Evolutionary conservation across 1,140 invertebrate genomes (phyloP).

Genomic region (Probaryconus sp.): DNA sequence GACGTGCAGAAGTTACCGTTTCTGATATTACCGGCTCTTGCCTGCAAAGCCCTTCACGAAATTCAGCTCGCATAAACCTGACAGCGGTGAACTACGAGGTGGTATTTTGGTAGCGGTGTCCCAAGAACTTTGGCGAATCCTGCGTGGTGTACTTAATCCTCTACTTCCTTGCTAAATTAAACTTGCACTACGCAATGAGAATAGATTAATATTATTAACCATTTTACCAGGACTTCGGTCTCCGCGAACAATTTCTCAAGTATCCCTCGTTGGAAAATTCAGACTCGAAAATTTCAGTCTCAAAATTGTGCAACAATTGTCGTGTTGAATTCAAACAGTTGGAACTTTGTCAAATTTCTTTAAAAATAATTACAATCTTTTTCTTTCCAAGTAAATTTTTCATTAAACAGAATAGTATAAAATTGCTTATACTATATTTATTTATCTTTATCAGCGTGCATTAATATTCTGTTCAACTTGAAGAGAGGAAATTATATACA

Average conservation of each 20-base stretch:
- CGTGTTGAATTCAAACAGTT: too few relatives aligned
- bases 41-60: conserved; percentile 61
- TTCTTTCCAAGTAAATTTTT: too few relatives aligned
- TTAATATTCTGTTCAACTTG: conserved; percentile 23
- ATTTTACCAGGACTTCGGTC: conserved; percentile 1
- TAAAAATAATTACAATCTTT: too few relatives aligned
- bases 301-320: too few relatives aligned
- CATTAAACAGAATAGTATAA: too few relatives aligned
- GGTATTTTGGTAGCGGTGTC: conserved; percentile 65
- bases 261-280: too few relatives aligned
- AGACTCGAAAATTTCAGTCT: too few relatives aligned
- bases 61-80: conserved; percentile 63
- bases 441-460: too few relatives aligned
- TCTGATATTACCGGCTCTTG: conserved; percentile 70
- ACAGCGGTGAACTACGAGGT: conserved; percentile 53
- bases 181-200: conserved; percentile 52
- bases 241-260: too few relatives aligned
- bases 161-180: conserved; percentile 59
- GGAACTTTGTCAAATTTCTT: conserved; percentile 1
- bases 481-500: conserved; percentile 29
- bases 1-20: conserved; percentile 70
- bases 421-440: too few relatives aligned
- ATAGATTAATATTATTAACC: conserved; percentile 55
- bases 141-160: conserved; percentile 59
- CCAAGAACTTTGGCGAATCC: conserved; percentile 60